Evolutionary conservation across 2,888 invertebrate genomes (phyloP), one percentile per base, ranked within the genome.

Genomic region (Apodemia zela): DNA sequence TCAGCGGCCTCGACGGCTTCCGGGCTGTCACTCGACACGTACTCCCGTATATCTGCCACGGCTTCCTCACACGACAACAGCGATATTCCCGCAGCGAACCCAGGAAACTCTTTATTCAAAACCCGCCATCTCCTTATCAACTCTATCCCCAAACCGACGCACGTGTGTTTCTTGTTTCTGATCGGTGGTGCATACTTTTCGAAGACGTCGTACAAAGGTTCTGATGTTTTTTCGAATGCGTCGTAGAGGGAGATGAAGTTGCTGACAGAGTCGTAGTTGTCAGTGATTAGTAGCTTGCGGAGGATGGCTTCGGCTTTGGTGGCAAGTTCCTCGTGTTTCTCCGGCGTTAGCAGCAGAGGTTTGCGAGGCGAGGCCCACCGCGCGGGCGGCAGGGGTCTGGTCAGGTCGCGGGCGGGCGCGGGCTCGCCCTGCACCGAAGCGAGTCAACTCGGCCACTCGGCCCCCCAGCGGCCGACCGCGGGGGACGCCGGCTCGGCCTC

Each of bases 381-480:
- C 74, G 75, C 71, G 75, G 74, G 74, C 78, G 79, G 81, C 75
- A 74, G 77, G 72, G 79, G 78, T 71, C 73, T 76, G 75, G 80
- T 77, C 78, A 80, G 77, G 79, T 74, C 75, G 68, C 74, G 75
- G 77, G 74, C 74, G 78, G 74, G 78, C 78, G 72, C 71, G 61
- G 66, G 60, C 70, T 73, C 77, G 72, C 74, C 81, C 75, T 75
- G 71, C 72, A 73, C 84, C 91, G 92, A 91, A 94, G 94, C 95
- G 97, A 98, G 97, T 98, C 98, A 98, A 97, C 97, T 97, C 93
- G 98, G 98, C 98, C 97, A 98, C 92, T 97, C 97, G 93, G 95
- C 95, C 89, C 97, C 97, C 97, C 97, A 97, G 76, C 97, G 95
- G 83, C 96, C 97, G 84, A 97, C 97, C 84, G 95, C 94, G 92